A percentile compares a stretch with the other conserved stretches of the same genome.
phyloP scores from a whole-genome alignment of 2,888 invertebrate species.

The Tryphoninae sp. region DNA sequence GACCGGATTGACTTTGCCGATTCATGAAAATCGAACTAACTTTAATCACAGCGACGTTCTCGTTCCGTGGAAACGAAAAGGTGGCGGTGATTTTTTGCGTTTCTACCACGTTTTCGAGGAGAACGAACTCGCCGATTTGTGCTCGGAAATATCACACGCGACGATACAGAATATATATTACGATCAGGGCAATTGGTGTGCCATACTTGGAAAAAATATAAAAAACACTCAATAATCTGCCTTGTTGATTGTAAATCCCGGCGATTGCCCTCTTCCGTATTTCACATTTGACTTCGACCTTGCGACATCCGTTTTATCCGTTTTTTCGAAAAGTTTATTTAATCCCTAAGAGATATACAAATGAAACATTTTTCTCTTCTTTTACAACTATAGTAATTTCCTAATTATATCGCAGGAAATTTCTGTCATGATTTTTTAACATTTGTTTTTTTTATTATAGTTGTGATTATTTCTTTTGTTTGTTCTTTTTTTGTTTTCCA shows the following conservation, averaged over 20 bases:
- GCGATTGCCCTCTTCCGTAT: constrained; percentile 6
- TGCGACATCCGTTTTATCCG: constrained; percentile 43
- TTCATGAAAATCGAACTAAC: constrained; percentile 95
- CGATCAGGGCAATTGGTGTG: constrained; percentile 98
- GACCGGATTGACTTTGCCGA: constrained; percentile 83
- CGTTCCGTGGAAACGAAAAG: constrained; percentile 96
- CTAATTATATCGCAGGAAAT: constrained; percentile 84
- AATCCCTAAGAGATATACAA: constrained; percentile 85
- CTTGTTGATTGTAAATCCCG: background rate
- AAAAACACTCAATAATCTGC: constrained; percentile 36
- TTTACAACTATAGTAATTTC: constrained; percentile 79
- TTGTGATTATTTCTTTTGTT: constrained; percentile 52
- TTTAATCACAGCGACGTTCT: constrained; percentile 95
- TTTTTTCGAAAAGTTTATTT: constrained; percentile 84
- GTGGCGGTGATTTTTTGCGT: constrained; percentile 85
- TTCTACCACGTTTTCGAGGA: constrained; percentile 97
- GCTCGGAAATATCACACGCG: constrained; percentile 83
- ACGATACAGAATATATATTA: constrained; percentile 89
- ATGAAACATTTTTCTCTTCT: constrained; percentile 83
- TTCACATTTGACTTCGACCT: background rate
- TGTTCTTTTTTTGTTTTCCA: constrained; percentile 65
- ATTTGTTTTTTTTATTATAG: constrained; percentile 54
- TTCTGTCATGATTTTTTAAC: constrained; percentile 79
- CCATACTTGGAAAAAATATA: constrained; percentile 86
- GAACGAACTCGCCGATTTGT: constrained; percentile 89